Conservation (phyloP, 2,113 vertebrate species). For the Heterochromis multidens region DNA sequence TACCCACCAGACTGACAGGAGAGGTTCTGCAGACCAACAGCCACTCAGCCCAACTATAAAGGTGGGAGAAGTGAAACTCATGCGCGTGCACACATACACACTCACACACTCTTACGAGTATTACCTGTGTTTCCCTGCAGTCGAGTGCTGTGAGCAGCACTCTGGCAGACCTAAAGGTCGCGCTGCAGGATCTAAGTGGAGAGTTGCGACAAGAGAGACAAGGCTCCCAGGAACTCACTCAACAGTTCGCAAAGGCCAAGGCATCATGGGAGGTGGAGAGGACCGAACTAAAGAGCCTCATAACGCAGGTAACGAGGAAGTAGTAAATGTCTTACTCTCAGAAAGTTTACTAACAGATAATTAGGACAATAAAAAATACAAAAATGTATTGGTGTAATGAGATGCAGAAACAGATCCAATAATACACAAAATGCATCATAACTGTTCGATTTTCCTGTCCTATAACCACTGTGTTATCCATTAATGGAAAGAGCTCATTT, state of each 20-base stretch:
- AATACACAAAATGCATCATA: background rate
- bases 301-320: conserved; percentile 80
- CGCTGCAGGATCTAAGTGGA: conserved; percentile 88
- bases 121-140: conserved; percentile 55
- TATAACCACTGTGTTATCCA: background rate
- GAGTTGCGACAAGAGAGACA: conserved; percentile 88
- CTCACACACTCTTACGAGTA: background rate
- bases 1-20: conserved; percentile 83
- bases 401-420: background rate
- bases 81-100: background rate
- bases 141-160: conserved; percentile 88
- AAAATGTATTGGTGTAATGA: background rate
- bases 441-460: background rate
- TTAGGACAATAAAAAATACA: background rate
- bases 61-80: conserved; percentile 26
- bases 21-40: conserved; percentile 74
- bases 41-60: conserved; percentile 78
- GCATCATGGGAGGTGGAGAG: conserved; percentile 95
- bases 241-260: conserved; percentile 95
- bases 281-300: conserved; percentile 85
- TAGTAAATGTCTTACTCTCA: background rate
- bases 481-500: background rate
- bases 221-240: conserved; percentile 90
- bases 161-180: conserved; percentile 88
- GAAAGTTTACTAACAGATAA: background rate